phyloP scores from a whole-genome alignment of 2,888 invertebrate species.

The Coremacera marginata region DNA sequence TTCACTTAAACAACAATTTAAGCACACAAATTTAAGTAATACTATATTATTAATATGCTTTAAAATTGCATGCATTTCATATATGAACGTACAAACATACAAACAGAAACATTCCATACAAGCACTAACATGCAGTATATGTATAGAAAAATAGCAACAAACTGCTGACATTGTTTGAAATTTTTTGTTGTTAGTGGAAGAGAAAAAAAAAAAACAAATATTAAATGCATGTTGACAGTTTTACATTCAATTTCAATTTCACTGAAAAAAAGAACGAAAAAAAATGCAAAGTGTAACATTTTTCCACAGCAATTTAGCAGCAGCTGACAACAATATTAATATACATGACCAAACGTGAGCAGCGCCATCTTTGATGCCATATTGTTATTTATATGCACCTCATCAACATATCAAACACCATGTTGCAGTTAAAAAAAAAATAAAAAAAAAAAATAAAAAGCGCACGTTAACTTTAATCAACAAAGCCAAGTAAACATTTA shows the following conservation, averaged over 20 bases:
- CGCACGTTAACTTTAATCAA: neutral
- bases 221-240: slow-evolving; percentile 39
- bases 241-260: slow-evolving; percentile 38
- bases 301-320: neutral
- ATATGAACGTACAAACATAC: no score
- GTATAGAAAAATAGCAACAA: no score
- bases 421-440: neutral
- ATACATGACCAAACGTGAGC: neutral
- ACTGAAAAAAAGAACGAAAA: neutral
- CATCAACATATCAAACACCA: neutral
- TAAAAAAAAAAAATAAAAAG: neutral
- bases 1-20: no score
- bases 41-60: no score
- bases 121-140: no score
- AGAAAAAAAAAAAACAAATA: slow-evolving; percentile 8
- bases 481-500: neutral
- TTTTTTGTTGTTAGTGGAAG: no score
- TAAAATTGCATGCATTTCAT: no score
- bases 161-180: no score
- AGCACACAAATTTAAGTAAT: no score
- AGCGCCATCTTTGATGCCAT: slow-evolving; percentile 10
- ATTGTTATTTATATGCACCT: slow-evolving; percentile 10
- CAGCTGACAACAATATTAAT: slow-evolving; percentile 7
- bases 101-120: no score
- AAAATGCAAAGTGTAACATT: neutral